Evolutionary conservation across 2,888 invertebrate species (phyloP), one percentile per base, ranked within the genome.

Genomic region (Ctenicera cuprea): DNA sequence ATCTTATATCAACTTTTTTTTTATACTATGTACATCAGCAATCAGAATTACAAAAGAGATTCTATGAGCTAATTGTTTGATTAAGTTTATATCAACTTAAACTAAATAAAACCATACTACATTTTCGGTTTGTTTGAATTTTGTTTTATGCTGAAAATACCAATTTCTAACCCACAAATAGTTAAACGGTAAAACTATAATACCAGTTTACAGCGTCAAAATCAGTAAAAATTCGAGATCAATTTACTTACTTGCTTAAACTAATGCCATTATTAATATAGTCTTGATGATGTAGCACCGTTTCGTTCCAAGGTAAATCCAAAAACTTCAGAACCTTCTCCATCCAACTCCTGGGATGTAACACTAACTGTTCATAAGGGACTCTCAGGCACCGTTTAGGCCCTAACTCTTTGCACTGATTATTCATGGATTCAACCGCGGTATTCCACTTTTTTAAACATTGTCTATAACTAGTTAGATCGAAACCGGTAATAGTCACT

Each of bases 401-500:
- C 61, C 95, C 95, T 81, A 97, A 90, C 84, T 94, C 92, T 81
- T 91, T 92, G 88, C 98, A 98, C 89, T 98, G 97, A 82, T 93
- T 92, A 88, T 96, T 94, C 99, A 99, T 99, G 74, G 94, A 91
- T 87, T 95, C 94, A 85, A 97, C 96, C 43, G 97, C 97, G 84
- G 93, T 93, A 89, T 98, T 99, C 99, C 99, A 99, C 88, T 97
- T 97, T 81, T 91, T 92, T 89, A 99, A 90, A 87, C 98, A 98
- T 88, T 98, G 97, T 76, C 97, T 92, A 88, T 97, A 98, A 87
- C 94, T 95, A 80, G 92, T 92, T 87, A 99, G 89, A 89, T 99
- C 97, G 89, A 99, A 99, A 54, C 98, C 98, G 45, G 85, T 84
- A 57, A 85, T 83, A 41, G 83, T 83, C 57, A 83, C 83, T 92